phyloP scores from a whole-genome alignment of 2,113 vertebrate species.

The Isurus oxyrinchus region DNA sequence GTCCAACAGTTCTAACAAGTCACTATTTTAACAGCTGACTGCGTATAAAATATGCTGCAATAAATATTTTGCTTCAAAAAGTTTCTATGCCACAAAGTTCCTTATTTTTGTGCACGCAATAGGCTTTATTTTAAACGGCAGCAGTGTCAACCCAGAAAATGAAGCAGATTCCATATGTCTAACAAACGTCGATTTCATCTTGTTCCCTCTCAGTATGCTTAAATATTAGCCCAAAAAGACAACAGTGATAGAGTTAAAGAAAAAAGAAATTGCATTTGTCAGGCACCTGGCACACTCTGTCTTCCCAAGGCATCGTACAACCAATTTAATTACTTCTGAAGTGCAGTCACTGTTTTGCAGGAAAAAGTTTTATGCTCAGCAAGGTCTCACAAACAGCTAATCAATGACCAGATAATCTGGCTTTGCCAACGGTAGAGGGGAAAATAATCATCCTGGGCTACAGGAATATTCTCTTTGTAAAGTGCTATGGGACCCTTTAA shows the following conservation, averaged over 20 bases:
- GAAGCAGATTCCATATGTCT: not conserved
- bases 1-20: not conserved
- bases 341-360: not conserved
- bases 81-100: not conserved
- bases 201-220: not conserved
- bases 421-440: not conserved
- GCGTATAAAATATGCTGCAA: not conserved
- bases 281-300: not conserved
- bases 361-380: not conserved
- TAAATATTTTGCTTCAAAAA: not conserved
- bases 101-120: not conserved
- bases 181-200: not conserved
- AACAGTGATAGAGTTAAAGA: not conserved
- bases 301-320: not conserved
- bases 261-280: not conserved
- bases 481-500: not conserved
- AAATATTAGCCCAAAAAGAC: not conserved
- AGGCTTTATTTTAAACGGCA: not conserved
- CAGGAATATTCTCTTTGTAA: not conserved
- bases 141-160: not conserved
- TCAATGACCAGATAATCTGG: not conserved
- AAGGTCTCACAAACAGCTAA: not conserved
- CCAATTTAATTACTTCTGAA: not conserved
- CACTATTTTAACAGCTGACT: not conserved
- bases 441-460: not conserved